phyloP scores from a whole-genome alignment of 2,888 invertebrate genomes.

The Polyploca ridens region DNA sequence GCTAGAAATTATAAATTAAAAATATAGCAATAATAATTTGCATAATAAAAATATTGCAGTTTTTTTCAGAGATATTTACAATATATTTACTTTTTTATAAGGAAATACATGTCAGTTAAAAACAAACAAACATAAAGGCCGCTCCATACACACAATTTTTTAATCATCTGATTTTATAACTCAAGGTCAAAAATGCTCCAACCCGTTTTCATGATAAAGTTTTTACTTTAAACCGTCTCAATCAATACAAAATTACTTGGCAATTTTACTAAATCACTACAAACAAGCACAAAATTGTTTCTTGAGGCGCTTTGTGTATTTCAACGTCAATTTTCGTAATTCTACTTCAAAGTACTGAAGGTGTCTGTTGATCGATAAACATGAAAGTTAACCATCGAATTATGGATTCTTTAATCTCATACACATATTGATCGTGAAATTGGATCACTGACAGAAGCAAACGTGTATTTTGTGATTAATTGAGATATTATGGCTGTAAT shows the following conservation, averaged over 20 bases:
- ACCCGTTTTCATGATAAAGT: neutral
- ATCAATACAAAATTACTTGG: neutral
- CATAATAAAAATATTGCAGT: no score
- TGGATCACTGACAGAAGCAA: neutral
- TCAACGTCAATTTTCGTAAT: neutral
- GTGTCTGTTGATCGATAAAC: constrained; percentile 2
- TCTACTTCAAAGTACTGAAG: neutral
- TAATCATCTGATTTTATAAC: no score
- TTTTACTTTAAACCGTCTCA: neutral
- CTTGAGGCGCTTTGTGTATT: neutral
- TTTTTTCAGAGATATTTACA: no score
- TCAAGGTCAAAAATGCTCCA: neutral
- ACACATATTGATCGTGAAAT: constrained; percentile 2
- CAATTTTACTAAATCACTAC: constrained; percentile 4
- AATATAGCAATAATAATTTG: no score
- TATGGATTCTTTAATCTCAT: neutral
- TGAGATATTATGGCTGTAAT: neutral
- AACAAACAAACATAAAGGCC: no score
- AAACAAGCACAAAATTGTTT: neutral
- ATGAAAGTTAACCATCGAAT: neutral
- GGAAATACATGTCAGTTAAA: no score
- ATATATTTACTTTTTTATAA: no score
- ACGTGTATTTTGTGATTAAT: neutral
- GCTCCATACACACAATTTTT: no score
- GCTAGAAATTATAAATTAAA: no score